Evolutionary conservation across 2,888 invertebrate species (phyloP).

Genomic region (Drosophila lutescens): DNA sequence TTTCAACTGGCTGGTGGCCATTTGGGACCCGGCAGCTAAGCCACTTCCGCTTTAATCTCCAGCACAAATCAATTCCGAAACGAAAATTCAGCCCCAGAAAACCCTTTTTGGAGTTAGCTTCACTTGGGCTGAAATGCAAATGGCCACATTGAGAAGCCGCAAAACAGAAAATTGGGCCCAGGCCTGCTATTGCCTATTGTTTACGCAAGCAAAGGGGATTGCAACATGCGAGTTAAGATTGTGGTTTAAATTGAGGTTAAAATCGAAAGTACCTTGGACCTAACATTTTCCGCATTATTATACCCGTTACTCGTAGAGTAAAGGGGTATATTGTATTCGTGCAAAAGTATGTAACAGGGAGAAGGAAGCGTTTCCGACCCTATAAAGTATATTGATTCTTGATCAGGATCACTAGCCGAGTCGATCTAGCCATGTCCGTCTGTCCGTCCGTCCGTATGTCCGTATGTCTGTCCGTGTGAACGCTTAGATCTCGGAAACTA

Average conservation of each 20-base stretch:
- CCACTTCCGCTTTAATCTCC: neutral
- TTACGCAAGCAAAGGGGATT: neutral
- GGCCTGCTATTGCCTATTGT: neutral
- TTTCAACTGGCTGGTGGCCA: neutral
- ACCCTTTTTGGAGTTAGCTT: conserved; percentile 1
- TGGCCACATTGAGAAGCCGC: conserved; percentile 43
- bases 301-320: too few species aligned
- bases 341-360: too few species aligned
- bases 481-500: too few species aligned
- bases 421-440: too few species aligned
- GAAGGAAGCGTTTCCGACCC: too few species aligned
- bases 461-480: too few species aligned
- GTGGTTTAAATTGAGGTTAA: neutral
- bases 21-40: neutral
- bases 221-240: conserved; percentile 1
- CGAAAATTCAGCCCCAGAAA: neutral
- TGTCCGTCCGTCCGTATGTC: too few species aligned
- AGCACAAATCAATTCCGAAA: neutral
- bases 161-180: conserved; percentile 30
- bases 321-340: too few species aligned
- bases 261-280: neutral
- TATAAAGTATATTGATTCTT: too few species aligned
- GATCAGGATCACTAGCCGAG: too few species aligned
- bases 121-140: conserved; percentile 56
- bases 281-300: neutral